Evolutionary conservation across 2,113 vertebrate genomes (phyloP).

Genomic region (Sinocyclocheilus rhinocerous): DNA sequence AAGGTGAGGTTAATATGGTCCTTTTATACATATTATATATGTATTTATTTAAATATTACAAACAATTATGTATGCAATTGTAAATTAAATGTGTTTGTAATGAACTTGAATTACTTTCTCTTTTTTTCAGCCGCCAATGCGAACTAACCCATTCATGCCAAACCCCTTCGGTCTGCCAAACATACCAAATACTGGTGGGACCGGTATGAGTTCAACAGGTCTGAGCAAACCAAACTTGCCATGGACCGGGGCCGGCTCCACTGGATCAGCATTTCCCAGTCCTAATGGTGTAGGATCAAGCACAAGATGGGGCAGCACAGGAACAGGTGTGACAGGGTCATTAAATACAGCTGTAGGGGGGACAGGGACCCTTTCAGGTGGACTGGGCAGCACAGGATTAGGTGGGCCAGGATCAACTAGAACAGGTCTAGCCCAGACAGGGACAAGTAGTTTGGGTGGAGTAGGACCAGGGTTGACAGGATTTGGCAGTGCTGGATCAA

Average conservation of each 20-base stretch:
- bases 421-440: slow-evolving; percentile 2
- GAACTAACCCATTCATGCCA: not conserved
- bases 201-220: slow-evolving; percentile 19
- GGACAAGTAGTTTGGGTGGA: slow-evolving; percentile 12
- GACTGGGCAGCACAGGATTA: not conserved
- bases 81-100: not conserved
- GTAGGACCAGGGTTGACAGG: slow-evolving; percentile 9
- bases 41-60: too few species aligned
- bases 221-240: not conserved
- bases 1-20: slow-evolving; percentile 60
- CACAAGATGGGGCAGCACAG: not conserved
- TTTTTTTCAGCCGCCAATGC: not conserved
- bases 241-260: not conserved
- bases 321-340: not conserved
- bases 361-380: not conserved
- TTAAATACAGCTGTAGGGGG: slow-evolving; percentile 1
- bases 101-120: not conserved
- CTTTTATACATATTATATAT: too few species aligned
- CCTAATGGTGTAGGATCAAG: not conserved
- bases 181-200: not conserved
- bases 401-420: slow-evolving; percentile 14
- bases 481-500: slow-evolving; percentile 22
- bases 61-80: not conserved
- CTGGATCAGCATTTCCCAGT: not conserved
- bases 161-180: not conserved